phyloP scores from a whole-genome alignment of 2,113 vertebrate species.

The Leiothrix lutea region DNA sequence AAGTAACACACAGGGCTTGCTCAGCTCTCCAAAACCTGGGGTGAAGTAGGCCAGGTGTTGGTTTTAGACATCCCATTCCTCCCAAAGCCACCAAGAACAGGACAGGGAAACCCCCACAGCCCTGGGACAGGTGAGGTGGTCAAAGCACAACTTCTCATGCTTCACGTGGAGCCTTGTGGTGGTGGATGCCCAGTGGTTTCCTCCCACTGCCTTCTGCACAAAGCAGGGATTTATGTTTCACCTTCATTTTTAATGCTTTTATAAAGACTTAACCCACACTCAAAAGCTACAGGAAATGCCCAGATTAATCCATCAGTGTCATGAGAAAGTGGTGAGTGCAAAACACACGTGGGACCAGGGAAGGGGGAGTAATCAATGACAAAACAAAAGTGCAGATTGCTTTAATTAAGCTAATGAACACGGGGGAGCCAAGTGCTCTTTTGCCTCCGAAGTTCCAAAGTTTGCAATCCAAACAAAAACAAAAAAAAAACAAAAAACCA shows the following conservation, averaged over 20 bases:
- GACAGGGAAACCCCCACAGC: neutral
- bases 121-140: neutral
- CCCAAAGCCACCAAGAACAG: neutral
- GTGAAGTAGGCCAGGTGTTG: neutral
- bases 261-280: neutral
- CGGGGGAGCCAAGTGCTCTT: neutral
- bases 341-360: neutral
- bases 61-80: neutral
- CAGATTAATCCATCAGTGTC: neutral
- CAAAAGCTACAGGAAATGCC: neutral
- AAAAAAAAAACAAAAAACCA: neutral
- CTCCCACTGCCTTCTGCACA: neutral
- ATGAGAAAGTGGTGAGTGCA: neutral
- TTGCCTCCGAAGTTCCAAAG: neutral
- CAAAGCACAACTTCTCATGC: fast-evolving
- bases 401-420: conserved; percentile 24
- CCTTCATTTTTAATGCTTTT: neutral
- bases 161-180: neutral
- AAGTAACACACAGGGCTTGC: neutral
- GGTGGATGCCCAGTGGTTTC: neutral
- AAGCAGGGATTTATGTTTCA: neutral
- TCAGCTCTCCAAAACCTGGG: neutral
- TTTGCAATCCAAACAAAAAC: neutral
- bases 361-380: neutral
- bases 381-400: conserved; percentile 37